Evolutionary conservation across 2,797 vertebrate genomes (phyloP), one percentile per base, ranked within the genome.

Genomic region (Zalophus californianus): DNA sequence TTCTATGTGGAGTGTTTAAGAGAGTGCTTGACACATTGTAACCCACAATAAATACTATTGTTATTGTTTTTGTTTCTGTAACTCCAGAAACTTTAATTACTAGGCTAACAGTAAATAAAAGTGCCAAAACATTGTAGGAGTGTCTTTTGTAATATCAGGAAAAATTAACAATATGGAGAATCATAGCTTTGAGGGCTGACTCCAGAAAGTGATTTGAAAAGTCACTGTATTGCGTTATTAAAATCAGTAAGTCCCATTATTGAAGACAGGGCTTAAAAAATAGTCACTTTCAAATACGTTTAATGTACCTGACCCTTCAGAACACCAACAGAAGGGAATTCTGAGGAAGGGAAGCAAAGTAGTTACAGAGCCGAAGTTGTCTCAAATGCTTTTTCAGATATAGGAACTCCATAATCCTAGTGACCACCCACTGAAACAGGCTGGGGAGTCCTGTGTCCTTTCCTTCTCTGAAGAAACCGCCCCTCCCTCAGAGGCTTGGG

Each of bases 131-230:
- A 29, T 11, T 56, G 16, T 35, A 85, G 2, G 3, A 56, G 52
- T 14, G 56, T n/a, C 7, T 92, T 66, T 68, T 60, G 12, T 72
- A 84, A n/a, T 54, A 96, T n/a, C 35, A 70, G 35, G 48, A 72
- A 83, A 29, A 93, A 92, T 32, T 23, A 73, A 41, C 9, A 82
- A 72, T 10, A 94, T 58, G 20, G 56, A 86, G 60, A 86, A 44
- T 82, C 12, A 18, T 7, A 86, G 21, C 7, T 54, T 2, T 91
- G 83, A 91, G 14, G 14, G 13, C 44, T 29, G 23, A 82, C n/a
- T 92, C 14, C 7, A 93, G 77, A 77, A 86, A 79, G 52, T 62
- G 29, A 90, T 50, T 64, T 52, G 9, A 93, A 90, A 87, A 85
- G n/a, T 48, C 11, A 58, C 41, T n/a, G 20, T 9, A 48, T 1